Conservation (phyloP, 1,140 invertebrate species). For the Saccostrea cuccullata region DNA sequence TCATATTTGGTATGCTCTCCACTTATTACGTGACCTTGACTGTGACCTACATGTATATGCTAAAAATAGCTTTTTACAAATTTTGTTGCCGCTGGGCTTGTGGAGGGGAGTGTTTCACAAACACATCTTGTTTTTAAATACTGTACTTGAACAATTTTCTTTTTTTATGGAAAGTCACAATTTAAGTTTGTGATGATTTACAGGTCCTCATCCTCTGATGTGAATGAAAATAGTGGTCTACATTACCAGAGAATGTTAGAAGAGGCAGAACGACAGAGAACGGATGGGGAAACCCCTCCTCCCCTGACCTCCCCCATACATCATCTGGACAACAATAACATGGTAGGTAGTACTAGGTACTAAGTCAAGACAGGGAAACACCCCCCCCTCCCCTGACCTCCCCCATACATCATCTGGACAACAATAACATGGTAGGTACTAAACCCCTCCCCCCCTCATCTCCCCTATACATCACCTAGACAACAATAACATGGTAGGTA, state of each 20-base stretch:
- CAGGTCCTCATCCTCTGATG: conserved; percentile 23
- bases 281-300: conserved; percentile 70
- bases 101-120: no score
- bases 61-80: no score
- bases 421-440: conserved; percentile 59
- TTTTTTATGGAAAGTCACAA: background rate
- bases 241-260: conserved; percentile 40
- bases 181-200: background rate
- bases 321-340: conserved; percentile 59
- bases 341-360: conserved; percentile 49
- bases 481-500: conserved; percentile 59
- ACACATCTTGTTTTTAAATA: background rate
- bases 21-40: no score
- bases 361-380: conserved; percentile 66
- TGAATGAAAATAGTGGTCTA: conserved; percentile 2
- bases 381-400: conserved; percentile 69
- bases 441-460: conserved; percentile 68
- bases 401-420: conserved; percentile 60
- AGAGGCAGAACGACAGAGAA: conserved; percentile 50
- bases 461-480: conserved; percentile 62
- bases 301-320: conserved; percentile 66
- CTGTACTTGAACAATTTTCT: background rate
- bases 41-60: no score
- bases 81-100: no score
- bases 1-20: no score